Evolutionary conservation across 2,888 invertebrate species (phyloP).

Genomic region (Cerastis leucographa): DNA sequence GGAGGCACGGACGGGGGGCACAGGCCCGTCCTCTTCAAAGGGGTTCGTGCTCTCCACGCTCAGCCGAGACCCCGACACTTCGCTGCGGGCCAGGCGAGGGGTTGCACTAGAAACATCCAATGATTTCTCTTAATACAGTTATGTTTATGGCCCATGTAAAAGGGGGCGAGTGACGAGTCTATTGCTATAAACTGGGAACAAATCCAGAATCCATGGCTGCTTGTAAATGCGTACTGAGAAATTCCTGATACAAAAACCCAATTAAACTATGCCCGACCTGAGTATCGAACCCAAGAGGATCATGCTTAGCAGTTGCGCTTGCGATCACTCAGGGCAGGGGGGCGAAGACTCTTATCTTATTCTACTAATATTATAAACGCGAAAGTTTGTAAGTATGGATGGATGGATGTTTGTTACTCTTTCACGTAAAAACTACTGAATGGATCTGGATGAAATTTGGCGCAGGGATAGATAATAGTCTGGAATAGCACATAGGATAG

Average conservation of each 20-base stretch:
- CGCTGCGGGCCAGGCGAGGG: conserved; percentile 87
- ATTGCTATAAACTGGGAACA: background rate
- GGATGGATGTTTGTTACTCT: too few relatives aligned
- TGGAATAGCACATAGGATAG: too few relatives aligned
- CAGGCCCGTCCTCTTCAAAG: conserved; percentile 89
- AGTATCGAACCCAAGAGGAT: background rate
- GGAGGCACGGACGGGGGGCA: conserved; percentile 89
- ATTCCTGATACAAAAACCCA: background rate
- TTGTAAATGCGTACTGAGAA: background rate
- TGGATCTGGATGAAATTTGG: too few relatives aligned
- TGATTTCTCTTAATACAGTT: background rate
- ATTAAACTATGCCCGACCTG: too few relatives aligned
- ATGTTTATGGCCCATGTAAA: background rate
- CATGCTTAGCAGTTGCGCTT: background rate
- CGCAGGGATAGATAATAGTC: too few relatives aligned
- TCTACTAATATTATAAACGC: too few relatives aligned
- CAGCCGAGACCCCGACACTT: conserved; percentile 89
- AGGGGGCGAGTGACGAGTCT: background rate
- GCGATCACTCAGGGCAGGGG: background rate
- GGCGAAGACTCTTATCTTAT: background rate
- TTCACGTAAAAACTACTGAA: too few relatives aligned
- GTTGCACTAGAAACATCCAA: conserved; percentile 75
- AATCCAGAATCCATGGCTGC: background rate
- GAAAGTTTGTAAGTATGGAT: too few relatives aligned
- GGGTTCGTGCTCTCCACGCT: conserved; percentile 91